These are phyloP conservation scores for Cyanistes caeruleus DNA, from an alignment of 2,113 vertebrate species.

Conservation along the genomic window DNA sequence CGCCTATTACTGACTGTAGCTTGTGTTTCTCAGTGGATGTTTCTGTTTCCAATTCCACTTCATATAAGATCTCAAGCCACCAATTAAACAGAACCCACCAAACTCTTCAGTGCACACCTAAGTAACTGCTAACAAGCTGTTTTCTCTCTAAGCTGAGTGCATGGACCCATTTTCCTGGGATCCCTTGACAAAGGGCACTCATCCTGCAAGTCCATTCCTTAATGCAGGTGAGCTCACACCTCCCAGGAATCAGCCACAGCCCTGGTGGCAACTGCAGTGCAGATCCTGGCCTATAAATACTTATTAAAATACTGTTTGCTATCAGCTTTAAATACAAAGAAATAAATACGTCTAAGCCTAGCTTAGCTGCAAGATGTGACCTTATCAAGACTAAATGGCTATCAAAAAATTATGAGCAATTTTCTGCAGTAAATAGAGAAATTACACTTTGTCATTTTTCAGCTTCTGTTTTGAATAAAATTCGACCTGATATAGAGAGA, in stretches of 20 bases:
- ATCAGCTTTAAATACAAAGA: not conserved
- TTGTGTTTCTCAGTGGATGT: not conserved
- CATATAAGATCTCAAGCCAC: not conserved
- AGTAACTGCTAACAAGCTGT: not conserved
- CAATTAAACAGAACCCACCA: not conserved
- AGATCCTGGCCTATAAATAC: not conserved
- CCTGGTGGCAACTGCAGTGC: not conserved
- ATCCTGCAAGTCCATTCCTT: not conserved
- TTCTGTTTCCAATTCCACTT: not conserved
- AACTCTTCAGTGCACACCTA: not conserved
- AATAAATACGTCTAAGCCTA: not conserved
- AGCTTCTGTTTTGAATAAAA: not conserved
- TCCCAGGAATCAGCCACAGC: not conserved
- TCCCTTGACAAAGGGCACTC: rapidly evolving
- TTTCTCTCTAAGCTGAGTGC: not conserved
- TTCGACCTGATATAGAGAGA: not conserved
- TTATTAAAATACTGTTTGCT: not conserved
- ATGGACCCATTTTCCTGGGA: not conserved
- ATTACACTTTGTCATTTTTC: not conserved
- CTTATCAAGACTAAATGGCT: not conserved
- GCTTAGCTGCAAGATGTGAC: not conserved
- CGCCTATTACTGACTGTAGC: not conserved
- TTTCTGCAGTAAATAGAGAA: not conserved
- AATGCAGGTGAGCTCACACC: not conserved
- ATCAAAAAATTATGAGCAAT: not conserved